Conservation (phyloP, 2,113 vertebrate genomes). For the Drymodes brunneopygia region DNA sequence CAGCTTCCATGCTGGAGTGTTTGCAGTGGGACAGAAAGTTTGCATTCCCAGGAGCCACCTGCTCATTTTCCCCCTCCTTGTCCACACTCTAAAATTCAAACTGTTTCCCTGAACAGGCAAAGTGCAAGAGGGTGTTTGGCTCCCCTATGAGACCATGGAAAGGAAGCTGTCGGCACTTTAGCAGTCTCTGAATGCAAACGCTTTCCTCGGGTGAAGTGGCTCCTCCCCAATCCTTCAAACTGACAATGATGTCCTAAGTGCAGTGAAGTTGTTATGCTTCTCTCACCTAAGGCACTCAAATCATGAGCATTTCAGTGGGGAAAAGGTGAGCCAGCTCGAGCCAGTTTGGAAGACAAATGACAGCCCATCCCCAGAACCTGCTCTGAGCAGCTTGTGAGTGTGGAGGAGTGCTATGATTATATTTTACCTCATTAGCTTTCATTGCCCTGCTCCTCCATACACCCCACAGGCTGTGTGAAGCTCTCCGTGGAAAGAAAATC, state of each 20-base stretch:
- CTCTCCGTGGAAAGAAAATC: neutral
- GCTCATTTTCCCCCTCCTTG: neutral
- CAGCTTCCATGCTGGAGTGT: neutral
- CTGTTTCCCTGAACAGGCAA: neutral
- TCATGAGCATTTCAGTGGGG: neutral
- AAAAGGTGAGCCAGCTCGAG: neutral
- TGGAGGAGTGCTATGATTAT: neutral
- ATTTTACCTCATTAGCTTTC: neutral
- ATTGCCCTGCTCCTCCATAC: neutral
- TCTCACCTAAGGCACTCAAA: neutral
- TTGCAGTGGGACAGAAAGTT: neutral
- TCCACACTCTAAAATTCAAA: neutral
- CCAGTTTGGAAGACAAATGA: neutral
- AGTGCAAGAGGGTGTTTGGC: neutral
- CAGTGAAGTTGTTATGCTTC: neutral
- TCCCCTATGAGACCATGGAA: neutral
- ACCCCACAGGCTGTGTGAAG: neutral
- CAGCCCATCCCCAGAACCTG: neutral
- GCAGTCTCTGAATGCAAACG: neutral
- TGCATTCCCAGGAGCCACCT: neutral
- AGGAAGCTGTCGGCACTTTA: neutral
- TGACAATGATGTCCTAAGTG: slow-evolving; percentile 16
- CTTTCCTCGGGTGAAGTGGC: neutral
- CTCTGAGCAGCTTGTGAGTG: neutral
- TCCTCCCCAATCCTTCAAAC: neutral